Base-by-base conservation (phyloP, 2,888 invertebrate genomes). In the Myathropa florea region DNA sequence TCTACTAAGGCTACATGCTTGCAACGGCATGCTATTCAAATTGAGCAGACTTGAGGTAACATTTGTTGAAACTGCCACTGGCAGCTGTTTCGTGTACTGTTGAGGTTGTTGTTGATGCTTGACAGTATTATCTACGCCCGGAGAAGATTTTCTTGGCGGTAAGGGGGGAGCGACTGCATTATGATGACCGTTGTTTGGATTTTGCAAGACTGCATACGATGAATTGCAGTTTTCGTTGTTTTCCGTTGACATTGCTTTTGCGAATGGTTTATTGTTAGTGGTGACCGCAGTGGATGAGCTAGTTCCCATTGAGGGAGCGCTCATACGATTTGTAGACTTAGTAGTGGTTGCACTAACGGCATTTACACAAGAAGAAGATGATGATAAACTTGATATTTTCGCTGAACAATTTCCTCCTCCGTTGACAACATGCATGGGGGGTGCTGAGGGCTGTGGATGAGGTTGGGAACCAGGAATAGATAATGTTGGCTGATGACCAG, bases 111-210 rank as follows among this genome's bases (percentile, higher is more conserved):
- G 78, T 81, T 85, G 88, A 89, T 85, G 91, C 26, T 88, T 90
- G 12, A 81, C 72, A 10, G 90, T 90, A 63, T 90, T 91, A 65
- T 93, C 92, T 26, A 91, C 89, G 39, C 91, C 91, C 0, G 92
- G 91, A 21, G 94, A 91, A 28, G 94, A 94, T 90, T 95, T 95
- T 60, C 95, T 90, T 0, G 95, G 95, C 6, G 95, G 95, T 55
- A 95, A 88, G 0, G 95, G 95, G 0, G 93, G 93, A 21, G 93
- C 93, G 9, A 93, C 93, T 30, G 73, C 59, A n/a, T 76, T 77
- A 12, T 70, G 83, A 61, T 83, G 88, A 71, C 55, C 86, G 88
- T 83, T 82, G 23, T 78, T 92, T 6, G 91, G 89, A 83, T 91
- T 91, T 78, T 92, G 92, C 55, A 92, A 82, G 61, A 92, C 91